These are phyloP conservation scores for Cheilosia vernalis DNA, from an alignment of 2,888 invertebrate species.

Conservation along the genomic window DNA sequence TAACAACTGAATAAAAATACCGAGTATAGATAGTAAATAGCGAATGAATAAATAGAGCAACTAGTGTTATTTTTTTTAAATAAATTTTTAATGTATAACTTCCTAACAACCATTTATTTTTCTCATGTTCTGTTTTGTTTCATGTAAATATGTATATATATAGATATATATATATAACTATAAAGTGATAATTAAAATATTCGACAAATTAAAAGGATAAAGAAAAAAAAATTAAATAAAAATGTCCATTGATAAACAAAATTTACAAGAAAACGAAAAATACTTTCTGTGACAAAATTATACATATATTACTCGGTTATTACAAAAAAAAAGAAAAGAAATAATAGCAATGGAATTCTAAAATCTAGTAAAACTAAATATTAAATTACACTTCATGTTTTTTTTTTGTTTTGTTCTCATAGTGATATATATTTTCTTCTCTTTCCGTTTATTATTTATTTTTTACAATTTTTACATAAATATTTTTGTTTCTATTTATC, in stretches of 20 bases:
- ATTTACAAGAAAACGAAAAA: slow-evolving; percentile 42
- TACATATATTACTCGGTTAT: slow-evolving; percentile 14
- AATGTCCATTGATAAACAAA: slow-evolving; percentile 38
- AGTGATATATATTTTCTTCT: slow-evolving; percentile 60
- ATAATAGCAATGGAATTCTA: slow-evolving; percentile 39
- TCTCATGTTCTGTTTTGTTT: slow-evolving; percentile 48
- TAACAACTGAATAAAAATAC: no score
- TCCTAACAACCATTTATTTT: slow-evolving; percentile 75
- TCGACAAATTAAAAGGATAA: slow-evolving; percentile 23
- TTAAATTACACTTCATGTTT: slow-evolving; percentile 61
- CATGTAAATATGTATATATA: slow-evolving; percentile 36
- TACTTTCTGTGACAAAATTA: slow-evolving; percentile 43
- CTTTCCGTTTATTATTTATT: slow-evolving; percentile 67
- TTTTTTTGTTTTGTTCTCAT: slow-evolving; percentile 13
- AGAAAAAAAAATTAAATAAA: slow-evolving; percentile 43
- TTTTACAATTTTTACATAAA: slow-evolving; percentile 76
- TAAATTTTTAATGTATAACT: slow-evolving; percentile 70
- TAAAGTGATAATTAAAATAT: slow-evolving; percentile 52
- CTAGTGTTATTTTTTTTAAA: slow-evolving; percentile 45
- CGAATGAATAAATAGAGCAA: neutral
- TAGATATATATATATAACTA: slow-evolving; percentile 27
- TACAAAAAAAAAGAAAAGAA: slow-evolving; percentile 9
- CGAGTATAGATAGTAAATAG: no score
- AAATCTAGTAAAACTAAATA: slow-evolving; percentile 58
- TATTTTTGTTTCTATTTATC: slow-evolving; percentile 59